Evolutionary conservation across 2,888 invertebrate genomes (phyloP).

Genomic region (Drosophila dives): DNA sequence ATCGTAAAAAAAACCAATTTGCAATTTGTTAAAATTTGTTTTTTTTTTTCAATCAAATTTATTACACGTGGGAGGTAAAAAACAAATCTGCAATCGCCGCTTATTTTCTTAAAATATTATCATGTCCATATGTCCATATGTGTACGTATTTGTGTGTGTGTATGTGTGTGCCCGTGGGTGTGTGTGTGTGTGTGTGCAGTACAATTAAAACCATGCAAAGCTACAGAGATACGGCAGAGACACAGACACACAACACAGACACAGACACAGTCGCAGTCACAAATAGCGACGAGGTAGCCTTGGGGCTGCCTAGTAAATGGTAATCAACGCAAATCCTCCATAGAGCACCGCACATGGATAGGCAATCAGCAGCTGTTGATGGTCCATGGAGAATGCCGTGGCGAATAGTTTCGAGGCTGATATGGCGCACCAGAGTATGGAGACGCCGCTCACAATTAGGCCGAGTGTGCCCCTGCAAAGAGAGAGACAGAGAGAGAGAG

Average conservation of each 20-base stretch:
- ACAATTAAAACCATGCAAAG: constrained; percentile 67
- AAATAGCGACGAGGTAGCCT: constrained; percentile 32
- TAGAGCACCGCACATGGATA: constrained; percentile 92
- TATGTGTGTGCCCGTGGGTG: constrained; percentile 4
- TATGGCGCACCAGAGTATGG: constrained; percentile 90
- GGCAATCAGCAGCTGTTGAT: constrained; percentile 89
- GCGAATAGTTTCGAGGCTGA: constrained; percentile 92
- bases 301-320: constrained; percentile 86
- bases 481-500: constrained; percentile 9
- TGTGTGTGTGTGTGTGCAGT: constrained; percentile 43
- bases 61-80: constrained; percentile 59
- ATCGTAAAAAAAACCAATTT: constrained; percentile 56
- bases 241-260: constrained; percentile 14
- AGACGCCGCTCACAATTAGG: constrained; percentile 86
- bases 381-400: constrained; percentile 90
- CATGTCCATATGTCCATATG: constrained; percentile 48
- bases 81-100: constrained; percentile 74
- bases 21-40: constrained; percentile 73
- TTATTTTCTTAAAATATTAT: constrained; percentile 75
- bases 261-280: constrained; percentile 11
- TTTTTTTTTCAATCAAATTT: constrained; percentile 66
- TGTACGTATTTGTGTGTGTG: constrained; percentile 1
- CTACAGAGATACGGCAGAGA: constrained; percentile 56
- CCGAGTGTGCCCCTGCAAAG: constrained; percentile 86
- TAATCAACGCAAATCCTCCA: constrained; percentile 91